Percentiles rank a stretch among this genome's conserved stretches.
These are phyloP conservation scores for Cairina moschata DNA, from an alignment of 2,113 vertebrate genomes.

Conservation along the genomic window DNA sequence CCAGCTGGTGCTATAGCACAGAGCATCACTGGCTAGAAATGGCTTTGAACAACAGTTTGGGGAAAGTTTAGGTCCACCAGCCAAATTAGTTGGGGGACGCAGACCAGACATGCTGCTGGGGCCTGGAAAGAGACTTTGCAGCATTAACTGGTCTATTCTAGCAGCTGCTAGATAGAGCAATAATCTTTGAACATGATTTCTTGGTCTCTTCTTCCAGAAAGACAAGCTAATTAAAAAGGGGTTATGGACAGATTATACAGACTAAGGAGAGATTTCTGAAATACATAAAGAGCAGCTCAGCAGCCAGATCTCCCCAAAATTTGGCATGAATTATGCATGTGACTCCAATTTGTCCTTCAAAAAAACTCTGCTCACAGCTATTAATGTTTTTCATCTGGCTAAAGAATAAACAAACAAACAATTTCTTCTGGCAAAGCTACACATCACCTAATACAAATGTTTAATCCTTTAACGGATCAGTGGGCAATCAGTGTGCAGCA, in stretches of 20 bases:
- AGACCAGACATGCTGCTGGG: slow-evolving; percentile 20
- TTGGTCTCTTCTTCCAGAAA: slow-evolving; percentile 37
- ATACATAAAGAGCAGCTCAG: slow-evolving; percentile 10
- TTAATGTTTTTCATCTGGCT: neutral
- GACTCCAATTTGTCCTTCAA: slow-evolving; percentile 8
- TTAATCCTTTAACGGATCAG: neutral
- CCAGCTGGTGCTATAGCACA: slow-evolving; percentile 4
- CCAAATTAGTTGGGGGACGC: neutral
- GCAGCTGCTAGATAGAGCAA: slow-evolving; percentile 54
- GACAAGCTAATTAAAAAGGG: slow-evolving; percentile 61
- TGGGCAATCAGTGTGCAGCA: neutral
- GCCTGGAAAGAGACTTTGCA: neutral
- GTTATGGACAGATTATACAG: slow-evolving; percentile 49
- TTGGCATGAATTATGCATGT: neutral
- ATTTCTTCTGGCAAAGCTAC: neutral
- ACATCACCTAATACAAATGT: neutral
- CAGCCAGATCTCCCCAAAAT: neutral
- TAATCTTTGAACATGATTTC: slow-evolving; percentile 45
- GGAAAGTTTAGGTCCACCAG: neutral
- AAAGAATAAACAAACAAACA: neutral
- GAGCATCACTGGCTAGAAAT: neutral
- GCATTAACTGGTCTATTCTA: slow-evolving; percentile 20
- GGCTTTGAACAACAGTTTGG: neutral
- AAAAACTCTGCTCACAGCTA: neutral
- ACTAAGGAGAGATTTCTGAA: slow-evolving; percentile 32